These are phyloP conservation scores for Archivesica marissinica DNA, from an alignment of 1,140 invertebrate genomes.

Conservation along the genomic window DNA sequence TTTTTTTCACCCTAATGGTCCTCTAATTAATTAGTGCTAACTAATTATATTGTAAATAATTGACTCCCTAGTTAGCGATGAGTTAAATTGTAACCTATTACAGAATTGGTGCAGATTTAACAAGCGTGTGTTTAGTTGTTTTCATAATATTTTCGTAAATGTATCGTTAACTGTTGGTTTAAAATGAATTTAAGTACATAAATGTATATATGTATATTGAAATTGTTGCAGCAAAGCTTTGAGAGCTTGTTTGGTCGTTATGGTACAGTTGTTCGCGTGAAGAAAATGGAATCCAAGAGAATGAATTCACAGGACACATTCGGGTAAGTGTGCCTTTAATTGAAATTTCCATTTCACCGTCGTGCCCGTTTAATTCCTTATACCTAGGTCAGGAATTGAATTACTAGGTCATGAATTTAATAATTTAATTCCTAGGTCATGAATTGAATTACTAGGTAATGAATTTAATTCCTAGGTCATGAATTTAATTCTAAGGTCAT, in stretches of 20 bases:
- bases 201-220: neutral
- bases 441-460: no score
- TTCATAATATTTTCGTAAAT: neutral
- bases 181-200: neutral
- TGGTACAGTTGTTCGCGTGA: constrained; percentile 8
- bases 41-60: neutral
- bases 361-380: no score
- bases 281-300: neutral
- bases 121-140: neutral
- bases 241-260: constrained; percentile 21
- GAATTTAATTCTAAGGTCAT: no score
- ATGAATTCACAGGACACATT: neutral
- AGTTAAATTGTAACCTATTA: neutral
- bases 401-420: no score
- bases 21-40: no score
- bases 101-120: neutral
- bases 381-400: no score
- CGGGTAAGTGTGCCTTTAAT: constrained; percentile 42
- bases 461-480: no score
- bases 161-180: neutral
- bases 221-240: constrained; percentile 26
- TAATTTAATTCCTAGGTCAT: no score
- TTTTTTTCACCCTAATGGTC: no score
- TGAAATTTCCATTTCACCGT: no score
- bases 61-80: neutral